These are phyloP conservation scores for Danio jaintianensis DNA, from an alignment of 2,797 vertebrate species.

Conservation along the genomic window DNA sequence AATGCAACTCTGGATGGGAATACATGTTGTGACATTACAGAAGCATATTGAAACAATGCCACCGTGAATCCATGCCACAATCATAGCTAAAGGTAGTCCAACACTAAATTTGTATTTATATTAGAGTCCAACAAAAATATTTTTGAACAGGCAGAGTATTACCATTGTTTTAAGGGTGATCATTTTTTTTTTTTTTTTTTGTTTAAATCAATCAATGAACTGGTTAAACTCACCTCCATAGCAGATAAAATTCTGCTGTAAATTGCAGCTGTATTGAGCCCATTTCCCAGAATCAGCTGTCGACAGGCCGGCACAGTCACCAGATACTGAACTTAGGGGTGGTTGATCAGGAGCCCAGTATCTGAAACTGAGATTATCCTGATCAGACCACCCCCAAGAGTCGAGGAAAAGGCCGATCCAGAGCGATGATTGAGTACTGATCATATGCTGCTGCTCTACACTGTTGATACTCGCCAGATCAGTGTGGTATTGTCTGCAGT, in stretches of 20 bases:
- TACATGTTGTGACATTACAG: too few relatives aligned
- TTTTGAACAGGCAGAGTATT: too few relatives aligned
- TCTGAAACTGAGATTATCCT: not conserved
- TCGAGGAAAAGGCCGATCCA: conserved; percentile 46
- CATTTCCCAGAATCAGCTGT: conserved; percentile 1
- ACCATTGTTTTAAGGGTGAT: too few relatives aligned
- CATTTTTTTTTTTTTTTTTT: too few relatives aligned
- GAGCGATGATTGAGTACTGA: not conserved
- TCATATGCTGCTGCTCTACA: not conserved
- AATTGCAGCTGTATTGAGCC: not conserved
- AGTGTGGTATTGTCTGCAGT: conserved; percentile 32
- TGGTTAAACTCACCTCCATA: conserved; percentile 41
- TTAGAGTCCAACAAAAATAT: too few relatives aligned
- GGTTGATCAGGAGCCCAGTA: conserved; percentile 31
- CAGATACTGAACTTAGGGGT: not conserved
- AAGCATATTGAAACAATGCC: too few relatives aligned
- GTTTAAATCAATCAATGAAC: too few relatives aligned
- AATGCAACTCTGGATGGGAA: too few relatives aligned
- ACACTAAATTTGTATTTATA: too few relatives aligned
- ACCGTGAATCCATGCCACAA: too few relatives aligned
- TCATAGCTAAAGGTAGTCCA: too few relatives aligned
- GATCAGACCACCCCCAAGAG: conserved; percentile 41
- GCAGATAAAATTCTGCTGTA: conserved; percentile 21
- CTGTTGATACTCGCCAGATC: conserved; percentile 27
- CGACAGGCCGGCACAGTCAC: conserved; percentile 10